Evolutionary conservation across 2,113 vertebrate species (phyloP).

Genomic region (Hystrix brachyura): DNA sequence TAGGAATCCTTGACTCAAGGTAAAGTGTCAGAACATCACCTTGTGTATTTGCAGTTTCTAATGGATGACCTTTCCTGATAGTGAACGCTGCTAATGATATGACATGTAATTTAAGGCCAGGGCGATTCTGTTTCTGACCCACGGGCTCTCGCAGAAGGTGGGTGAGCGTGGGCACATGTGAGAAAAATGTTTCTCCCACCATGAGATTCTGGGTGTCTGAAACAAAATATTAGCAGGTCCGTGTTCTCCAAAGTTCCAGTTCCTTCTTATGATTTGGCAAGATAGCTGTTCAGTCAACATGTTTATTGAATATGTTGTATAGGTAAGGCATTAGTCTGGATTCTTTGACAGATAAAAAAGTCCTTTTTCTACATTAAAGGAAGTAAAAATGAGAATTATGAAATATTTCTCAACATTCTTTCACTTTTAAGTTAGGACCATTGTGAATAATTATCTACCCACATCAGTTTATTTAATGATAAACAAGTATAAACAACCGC

Average conservation of each 20-base stretch:
- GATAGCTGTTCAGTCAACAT: not conserved
- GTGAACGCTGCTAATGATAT: not conserved
- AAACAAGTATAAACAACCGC: not conserved
- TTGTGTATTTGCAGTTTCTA: not conserved
- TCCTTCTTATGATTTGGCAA: not conserved
- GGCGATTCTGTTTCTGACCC: not conserved
- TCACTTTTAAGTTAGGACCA: not conserved
- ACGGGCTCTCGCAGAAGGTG: not conserved
- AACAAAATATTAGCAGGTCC: not conserved
- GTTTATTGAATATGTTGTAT: slow-evolving; percentile 9
- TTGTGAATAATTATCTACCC: not conserved
- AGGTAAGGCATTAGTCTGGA: not conserved
- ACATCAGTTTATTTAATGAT: slow-evolving; percentile 14
- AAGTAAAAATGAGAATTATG: slow-evolving; percentile 38
- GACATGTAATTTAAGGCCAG: not conserved
- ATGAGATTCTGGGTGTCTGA: not conserved
- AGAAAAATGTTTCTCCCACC: not conserved
- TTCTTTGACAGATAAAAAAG: not conserved
- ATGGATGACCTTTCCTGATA: not conserved
- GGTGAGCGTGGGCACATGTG: not conserved
- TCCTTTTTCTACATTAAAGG: not conserved
- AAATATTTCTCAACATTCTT: not conserved
- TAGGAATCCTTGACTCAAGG: not conserved
- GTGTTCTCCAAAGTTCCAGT: not conserved
- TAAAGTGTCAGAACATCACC: not conserved